Percentiles rank a stretch among this genome's conserved stretches.
These are phyloP conservation scores for Tricholauxania praeusta DNA, from an alignment of 2,888 invertebrate genomes.

Conservation along the genomic window DNA sequence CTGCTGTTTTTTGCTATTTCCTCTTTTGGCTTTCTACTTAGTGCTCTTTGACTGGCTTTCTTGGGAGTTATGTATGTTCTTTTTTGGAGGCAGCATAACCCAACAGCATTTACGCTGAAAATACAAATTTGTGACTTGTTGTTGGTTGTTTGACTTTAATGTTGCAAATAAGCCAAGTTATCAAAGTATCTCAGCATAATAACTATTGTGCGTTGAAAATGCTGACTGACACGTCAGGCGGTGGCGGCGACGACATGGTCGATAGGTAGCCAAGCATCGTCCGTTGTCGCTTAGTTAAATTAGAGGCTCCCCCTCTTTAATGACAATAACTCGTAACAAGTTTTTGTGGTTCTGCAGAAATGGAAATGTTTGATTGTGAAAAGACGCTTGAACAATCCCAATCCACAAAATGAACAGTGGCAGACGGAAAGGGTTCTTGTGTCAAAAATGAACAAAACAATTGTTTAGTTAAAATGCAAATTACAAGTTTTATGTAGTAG, in stretches of 20 bases:
- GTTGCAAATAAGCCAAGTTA: constrained; percentile 29
- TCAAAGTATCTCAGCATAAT: constrained; percentile 16
- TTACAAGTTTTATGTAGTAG: no score
- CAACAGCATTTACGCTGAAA: constrained; percentile 21
- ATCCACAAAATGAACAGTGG: no score
- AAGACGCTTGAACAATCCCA: no score
- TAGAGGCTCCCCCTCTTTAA: constrained; percentile 10
- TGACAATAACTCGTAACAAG: constrained; percentile 2
- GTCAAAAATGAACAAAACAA: no score
- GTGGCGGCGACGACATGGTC: neutral
- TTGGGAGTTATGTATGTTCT: neutral
- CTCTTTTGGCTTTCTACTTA: neutral
- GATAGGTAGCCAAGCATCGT: neutral
- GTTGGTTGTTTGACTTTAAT: constrained; percentile 6
- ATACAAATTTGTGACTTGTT: constrained; percentile 24
- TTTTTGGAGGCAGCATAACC: neutral
- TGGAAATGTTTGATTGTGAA: no score
- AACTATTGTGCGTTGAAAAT: constrained; percentile 1
- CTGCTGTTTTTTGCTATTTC: neutral
- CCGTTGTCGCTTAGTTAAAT: constrained; percentile 5
- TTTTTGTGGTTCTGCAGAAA: neutral
- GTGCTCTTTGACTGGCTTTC: constrained; percentile 1
- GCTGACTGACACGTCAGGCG: neutral
- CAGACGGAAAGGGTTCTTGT: no score
- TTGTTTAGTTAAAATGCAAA: no score